A percentile compares a stretch with the other conserved stretches of the same genome.
phyloP scores from a whole-genome alignment of 2,888 invertebrate species.

The Linyphia triangularis region DNA sequence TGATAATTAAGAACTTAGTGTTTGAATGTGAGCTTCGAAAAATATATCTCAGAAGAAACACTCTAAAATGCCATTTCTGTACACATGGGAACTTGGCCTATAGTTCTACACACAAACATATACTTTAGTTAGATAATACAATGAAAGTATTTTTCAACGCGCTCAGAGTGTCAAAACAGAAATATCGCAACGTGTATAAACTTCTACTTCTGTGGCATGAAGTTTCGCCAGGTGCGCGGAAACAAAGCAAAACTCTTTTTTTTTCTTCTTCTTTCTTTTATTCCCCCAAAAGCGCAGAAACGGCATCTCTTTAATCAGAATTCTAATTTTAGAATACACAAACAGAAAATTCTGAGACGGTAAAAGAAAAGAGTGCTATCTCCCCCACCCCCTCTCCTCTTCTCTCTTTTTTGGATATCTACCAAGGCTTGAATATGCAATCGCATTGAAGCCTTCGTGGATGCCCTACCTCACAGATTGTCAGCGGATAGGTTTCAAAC shows the following conservation, averaged over 20 bases:
- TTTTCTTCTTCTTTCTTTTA: not conserved
- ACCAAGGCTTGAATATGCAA: not conserved
- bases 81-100: no score
- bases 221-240: not conserved
- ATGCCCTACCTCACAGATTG: not conserved
- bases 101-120: no score
- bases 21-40: no score
- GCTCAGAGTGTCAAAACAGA: not conserved
- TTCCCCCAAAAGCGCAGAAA: not conserved
- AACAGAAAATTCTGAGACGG: not conserved
- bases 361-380: not conserved
- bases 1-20: no score
- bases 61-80: no score
- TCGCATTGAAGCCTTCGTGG: not conserved
- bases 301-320: not conserved
- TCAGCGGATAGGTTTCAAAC: not conserved
- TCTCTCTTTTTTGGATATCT: not conserved
- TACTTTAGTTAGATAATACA: no score
- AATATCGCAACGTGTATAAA: not conserved
- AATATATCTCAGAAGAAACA: no score
- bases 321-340: not conserved
- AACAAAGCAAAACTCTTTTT: not conserved
- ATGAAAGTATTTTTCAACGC: no score
- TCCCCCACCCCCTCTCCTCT: not conserved
- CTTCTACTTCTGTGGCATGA: not conserved